Conservation (phyloP, 1,140 invertebrate genomes). For the Eupristina koningsbergeri region DNA sequence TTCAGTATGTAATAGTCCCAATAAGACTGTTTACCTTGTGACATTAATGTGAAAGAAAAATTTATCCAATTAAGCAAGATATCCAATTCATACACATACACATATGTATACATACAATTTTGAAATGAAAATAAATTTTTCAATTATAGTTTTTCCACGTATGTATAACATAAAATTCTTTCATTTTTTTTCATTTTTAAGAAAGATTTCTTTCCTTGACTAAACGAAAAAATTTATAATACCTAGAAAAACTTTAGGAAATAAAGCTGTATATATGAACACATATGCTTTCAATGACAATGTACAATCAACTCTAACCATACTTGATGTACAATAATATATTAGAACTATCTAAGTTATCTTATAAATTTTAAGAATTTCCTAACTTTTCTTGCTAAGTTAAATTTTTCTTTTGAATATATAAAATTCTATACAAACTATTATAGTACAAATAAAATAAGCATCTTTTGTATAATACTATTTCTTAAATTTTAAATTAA, state of each 20-base stretch:
- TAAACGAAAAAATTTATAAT: neutral
- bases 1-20: too few relatives aligned
- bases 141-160: neutral
- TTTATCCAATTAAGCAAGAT: neutral
- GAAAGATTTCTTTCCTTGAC: neutral
- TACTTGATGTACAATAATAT: neutral
- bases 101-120: too few relatives aligned
- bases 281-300: neutral
- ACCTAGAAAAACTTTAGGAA: neutral
- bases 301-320: neutral
- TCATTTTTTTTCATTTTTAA: too few relatives aligned
- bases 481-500: too few relatives aligned
- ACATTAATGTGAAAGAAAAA: neutral
- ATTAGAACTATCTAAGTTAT: neutral
- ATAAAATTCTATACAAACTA: neutral
- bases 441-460: too few relatives aligned
- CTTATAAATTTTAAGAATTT: neutral
- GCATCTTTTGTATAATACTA: too few relatives aligned
- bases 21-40: neutral
- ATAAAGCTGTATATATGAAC: neutral
- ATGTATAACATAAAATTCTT: too few relatives aligned
- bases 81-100: neutral
- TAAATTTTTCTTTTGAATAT: neutral
- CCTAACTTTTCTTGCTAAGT: neutral
- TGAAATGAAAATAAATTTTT: neutral